Base-by-base conservation (phyloP, 2,113 vertebrate species). In the Coryphaenoides rupestris region DNA sequence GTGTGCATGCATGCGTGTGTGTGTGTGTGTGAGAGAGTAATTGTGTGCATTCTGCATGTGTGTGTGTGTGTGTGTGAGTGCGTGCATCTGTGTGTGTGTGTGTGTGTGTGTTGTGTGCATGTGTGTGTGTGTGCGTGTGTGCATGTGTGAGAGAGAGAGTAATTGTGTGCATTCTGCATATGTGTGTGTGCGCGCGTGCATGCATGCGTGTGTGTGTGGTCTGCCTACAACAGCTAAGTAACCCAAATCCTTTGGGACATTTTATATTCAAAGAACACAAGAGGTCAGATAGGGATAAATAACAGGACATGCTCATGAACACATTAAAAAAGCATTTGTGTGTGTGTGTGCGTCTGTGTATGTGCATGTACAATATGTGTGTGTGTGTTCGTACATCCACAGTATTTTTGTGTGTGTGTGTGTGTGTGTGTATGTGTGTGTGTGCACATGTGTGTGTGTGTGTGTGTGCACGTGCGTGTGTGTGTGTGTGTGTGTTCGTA, bases 221-320 rank as follows among this genome's bases (percentile, higher is more conserved):
- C 50, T 53, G 54, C 19, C 21, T 52, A 70, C 26, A 52, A 60
- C n/a, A n/a, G n/a, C n/a, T n/a, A n/a, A 46, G 68, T 63, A 71
- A 60, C 58, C 60, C 70, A 70, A 63, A 74, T 86, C 72, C 75
- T 80, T 3, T 1, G 66, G 66, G 79, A 77, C 60, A 66, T 73
- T 78, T 81, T 58, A 33, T 66, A 79, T 80, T 74, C 59, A 50
- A 52, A 66, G 16, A 68, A 74, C n/a, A 15, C 65, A 73, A 28
- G 49, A 81, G 80, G 75, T 83, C 77, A 80, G 26, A 79, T 68
- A 5, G 55, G 62, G 73, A 83, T 84, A 87, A 78, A 81, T 80
- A 73, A 72, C n/a, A 75, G 63, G 16, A 55, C 65, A 33, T 45
- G 54, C 64, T 83, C 63, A 63, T 82, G 69, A 70, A 81, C 78